These are phyloP conservation scores for Oryzaephilus surinamensis DNA, from an alignment of 1,140 invertebrate species.

Conservation along the genomic window DNA sequence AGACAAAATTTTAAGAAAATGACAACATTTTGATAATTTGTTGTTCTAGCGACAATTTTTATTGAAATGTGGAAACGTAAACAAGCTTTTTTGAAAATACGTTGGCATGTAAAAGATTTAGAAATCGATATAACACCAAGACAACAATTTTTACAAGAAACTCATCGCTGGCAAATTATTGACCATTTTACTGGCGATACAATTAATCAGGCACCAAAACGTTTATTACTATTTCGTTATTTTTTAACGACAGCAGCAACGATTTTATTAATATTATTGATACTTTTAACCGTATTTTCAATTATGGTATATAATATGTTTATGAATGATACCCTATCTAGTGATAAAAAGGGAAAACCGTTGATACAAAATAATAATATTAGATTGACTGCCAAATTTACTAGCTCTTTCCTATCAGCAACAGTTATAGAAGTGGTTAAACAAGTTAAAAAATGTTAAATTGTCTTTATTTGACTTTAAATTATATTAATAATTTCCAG, in stretches of 20 bases:
- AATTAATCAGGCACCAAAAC: constrained; percentile 49
- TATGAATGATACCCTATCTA: no score
- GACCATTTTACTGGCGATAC: background rate
- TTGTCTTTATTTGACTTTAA: constrained; percentile 71
- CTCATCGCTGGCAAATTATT: background rate
- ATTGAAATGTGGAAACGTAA: constrained; percentile 90
- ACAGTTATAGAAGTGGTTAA: background rate
- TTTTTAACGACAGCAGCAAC: constrained; percentile 43
- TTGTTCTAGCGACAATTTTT: constrained; percentile 59
- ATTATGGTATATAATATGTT: no score
- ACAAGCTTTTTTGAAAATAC: constrained; percentile 73
- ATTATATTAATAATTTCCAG: constrained; percentile 54
- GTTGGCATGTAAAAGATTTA: constrained; percentile 78
- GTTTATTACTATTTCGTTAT: constrained; percentile 68
- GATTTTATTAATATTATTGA: constrained; percentile 9
- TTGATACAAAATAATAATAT: no score
- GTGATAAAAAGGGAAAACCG: no score
- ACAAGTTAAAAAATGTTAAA: background rate
- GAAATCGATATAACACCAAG: constrained; percentile 55
- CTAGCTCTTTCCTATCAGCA: background rate
- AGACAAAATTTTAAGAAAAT: constrained; percentile 34
- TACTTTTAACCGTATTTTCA: no score
- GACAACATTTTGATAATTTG: background rate
- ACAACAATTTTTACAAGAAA: background rate
- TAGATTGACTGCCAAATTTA: background rate